phyloP scores from a whole-genome alignment of 2,113 vertebrate genomes.

The Stigmatopora nigra region DNA sequence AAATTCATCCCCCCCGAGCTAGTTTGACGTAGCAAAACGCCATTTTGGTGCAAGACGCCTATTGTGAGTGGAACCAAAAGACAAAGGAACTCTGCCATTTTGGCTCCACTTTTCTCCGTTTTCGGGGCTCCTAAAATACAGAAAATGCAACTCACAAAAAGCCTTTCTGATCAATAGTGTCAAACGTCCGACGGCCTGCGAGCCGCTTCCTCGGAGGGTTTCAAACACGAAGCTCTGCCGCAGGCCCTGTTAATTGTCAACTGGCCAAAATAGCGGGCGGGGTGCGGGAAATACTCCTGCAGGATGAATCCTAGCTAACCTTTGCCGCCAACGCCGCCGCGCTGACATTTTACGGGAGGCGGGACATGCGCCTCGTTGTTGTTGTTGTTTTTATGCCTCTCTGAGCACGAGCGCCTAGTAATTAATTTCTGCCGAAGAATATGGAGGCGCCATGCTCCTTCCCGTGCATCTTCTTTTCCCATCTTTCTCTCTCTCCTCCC shows the following conservation, averaged over 20 bases:
- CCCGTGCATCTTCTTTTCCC: slow-evolving; percentile 11
- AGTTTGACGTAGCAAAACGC: too few species aligned
- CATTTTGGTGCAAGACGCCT: too few species aligned
- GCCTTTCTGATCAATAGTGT: not conserved
- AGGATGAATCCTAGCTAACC: slow-evolving; percentile 25
- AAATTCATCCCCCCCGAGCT: too few species aligned
- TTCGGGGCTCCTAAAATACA: not conserved
- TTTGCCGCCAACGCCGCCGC: slow-evolving; percentile 11
- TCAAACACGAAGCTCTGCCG: slow-evolving; percentile 38
- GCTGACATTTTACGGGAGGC: slow-evolving; percentile 21
- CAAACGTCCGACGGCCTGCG: too few species aligned
- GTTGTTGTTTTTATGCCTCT: slow-evolving; percentile 3
- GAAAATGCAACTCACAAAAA: too few species aligned
- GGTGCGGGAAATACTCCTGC: slow-evolving; percentile 23
- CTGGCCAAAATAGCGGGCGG: slow-evolving; percentile 15
- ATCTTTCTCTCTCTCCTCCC: not conserved
- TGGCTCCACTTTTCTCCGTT: not conserved
- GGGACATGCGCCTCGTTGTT: slow-evolving; percentile 12
- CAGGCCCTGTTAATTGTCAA: slow-evolving; percentile 5
- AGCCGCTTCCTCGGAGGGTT: slow-evolving; percentile 13
- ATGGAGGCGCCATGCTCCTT: slow-evolving; percentile 23
- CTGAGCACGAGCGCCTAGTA: slow-evolving; percentile 31
- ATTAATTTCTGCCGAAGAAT: slow-evolving; percentile 39
- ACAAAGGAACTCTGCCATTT: too few species aligned
- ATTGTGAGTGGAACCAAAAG: too few species aligned